Evolutionary conservation across 2,797 vertebrate species (phyloP).

Genomic region (Siniperca undulata): DNA sequence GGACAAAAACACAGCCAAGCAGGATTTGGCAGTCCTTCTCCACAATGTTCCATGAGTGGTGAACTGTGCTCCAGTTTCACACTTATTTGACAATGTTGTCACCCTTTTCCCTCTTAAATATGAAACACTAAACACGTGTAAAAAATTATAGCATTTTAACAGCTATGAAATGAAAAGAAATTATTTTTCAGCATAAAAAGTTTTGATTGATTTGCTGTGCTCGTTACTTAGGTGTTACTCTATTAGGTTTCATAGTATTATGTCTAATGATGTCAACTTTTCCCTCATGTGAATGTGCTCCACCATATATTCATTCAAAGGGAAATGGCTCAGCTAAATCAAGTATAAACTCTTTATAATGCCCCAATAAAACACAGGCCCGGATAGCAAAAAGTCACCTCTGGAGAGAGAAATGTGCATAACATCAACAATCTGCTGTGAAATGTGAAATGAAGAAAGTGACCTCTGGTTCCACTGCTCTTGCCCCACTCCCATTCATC

Average conservation of each 20-base stretch:
- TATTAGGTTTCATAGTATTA: conserved; percentile 79
- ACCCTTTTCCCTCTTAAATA: conserved; percentile 83
- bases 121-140: conserved; percentile 83
- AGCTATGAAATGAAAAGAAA: conserved; percentile 79
- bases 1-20: conserved; percentile 63
- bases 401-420: conserved; percentile 82
- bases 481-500: conserved; percentile 93
- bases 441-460: conserved; percentile 86
- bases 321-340: conserved; percentile 78
- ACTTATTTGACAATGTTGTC: conserved; percentile 84
- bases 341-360: conserved; percentile 77
- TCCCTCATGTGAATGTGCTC: conserved; percentile 70
- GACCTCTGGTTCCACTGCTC: conserved; percentile 89
- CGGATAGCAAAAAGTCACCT: conserved; percentile 64
- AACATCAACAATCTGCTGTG: conserved; percentile 82
- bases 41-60: conserved; percentile 70
- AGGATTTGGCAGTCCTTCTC: conserved; percentile 63
- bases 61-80: conserved; percentile 78
- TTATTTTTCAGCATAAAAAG: conserved; percentile 78
- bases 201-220: conserved; percentile 80
- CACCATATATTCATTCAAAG: conserved; percentile 74
- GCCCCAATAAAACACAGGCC: conserved; percentile 69
- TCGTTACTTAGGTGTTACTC: conserved; percentile 80
- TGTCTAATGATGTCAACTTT: conserved; percentile 83
- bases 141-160: conserved; percentile 78